phyloP scores from a whole-genome alignment of 2,888 invertebrate species.

The Mythimna loreyi region DNA sequence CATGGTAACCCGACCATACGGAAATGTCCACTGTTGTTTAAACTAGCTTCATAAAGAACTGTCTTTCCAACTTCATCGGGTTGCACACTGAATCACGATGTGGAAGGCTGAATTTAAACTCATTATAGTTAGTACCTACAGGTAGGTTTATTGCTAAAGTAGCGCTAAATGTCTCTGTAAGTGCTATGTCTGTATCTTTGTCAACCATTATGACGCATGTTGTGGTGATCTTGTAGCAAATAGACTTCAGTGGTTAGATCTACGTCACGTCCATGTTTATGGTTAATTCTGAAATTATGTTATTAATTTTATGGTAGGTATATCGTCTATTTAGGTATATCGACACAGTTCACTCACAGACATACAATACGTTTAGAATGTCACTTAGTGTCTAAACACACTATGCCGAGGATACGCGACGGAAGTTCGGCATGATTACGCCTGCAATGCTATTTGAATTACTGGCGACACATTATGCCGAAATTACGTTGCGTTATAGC shows the following conservation, averaged over 20 bases:
- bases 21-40: slow-evolving; percentile 41
- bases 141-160: slow-evolving; percentile 33
- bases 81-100: slow-evolving; percentile 58
- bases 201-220: slow-evolving; percentile 20
- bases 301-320: background rate
- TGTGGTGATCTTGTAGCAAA: slow-evolving; percentile 17
- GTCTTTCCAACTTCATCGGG: slow-evolving; percentile 27
- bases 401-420: no score
- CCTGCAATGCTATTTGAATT: no score
- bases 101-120: slow-evolving; percentile 57
- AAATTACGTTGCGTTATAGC: no score
- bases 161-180: slow-evolving; percentile 38
- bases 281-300: background rate
- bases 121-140: slow-evolving; percentile 36
- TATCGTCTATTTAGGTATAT: no score
- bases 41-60: slow-evolving; percentile 26
- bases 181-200: slow-evolving; percentile 16
- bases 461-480: no score
- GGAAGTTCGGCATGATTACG: no score
- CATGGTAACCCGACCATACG: slow-evolving; percentile 50
- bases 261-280: background rate
- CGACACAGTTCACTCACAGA: no score
- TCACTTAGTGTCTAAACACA: no score
- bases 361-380: no score
- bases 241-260: background rate